Base-by-base conservation (phyloP, 2,113 vertebrate species). In the Arothron firmamentum region DNA sequence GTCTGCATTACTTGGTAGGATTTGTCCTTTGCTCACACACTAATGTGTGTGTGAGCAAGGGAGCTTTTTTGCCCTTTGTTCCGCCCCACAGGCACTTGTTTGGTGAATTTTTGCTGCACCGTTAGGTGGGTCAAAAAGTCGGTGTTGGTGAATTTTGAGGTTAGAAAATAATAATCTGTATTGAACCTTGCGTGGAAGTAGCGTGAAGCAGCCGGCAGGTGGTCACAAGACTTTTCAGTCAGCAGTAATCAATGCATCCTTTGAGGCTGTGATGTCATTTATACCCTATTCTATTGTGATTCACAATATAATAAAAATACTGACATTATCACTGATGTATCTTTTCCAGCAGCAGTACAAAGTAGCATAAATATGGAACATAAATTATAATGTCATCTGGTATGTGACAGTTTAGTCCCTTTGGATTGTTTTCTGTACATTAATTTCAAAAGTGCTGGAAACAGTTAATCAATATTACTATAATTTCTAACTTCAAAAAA, bases 221-320 rank as follows among this genome's bases (percentile, higher is more conserved):
- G 25, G 53, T 68, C 52, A 65, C 21, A 1, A 67, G 56, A 67
- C 59, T 53, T 42, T 49, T 34, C 2, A 10, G n/a, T 65, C 52
- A 47, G 56, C 53, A 47, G 51, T 20, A 56, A 58, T 72, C 68
- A 64, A 61, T 75, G 69, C 67, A 75, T 82, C 59, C 46, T 57
- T 53, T 61, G 16, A 52, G 31, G 62, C 31, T 55, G 53, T 61
- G 70, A 72, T 70, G 56, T 70, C 59, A 62, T 57, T 59, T 55
- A 6, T 52, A 18, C 3, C 46, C 28, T 57, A 4, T 47, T 59
- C 55, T 73, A 62, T 56, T 80, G 58, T 74, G 67, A 75, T 75
- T 73, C 52, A 62, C 20, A 60, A 70, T 70, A 23, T 61, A 85
- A 81, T 81, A 79, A 85, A 81, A 58, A 7, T 56, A 4, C 21